A percentile compares a stretch with the other conserved stretches of the same genome.
Evolutionary conservation across 2,797 vertebrate genomes (phyloP).

Genomic region (Podarcis siculus): DNA sequence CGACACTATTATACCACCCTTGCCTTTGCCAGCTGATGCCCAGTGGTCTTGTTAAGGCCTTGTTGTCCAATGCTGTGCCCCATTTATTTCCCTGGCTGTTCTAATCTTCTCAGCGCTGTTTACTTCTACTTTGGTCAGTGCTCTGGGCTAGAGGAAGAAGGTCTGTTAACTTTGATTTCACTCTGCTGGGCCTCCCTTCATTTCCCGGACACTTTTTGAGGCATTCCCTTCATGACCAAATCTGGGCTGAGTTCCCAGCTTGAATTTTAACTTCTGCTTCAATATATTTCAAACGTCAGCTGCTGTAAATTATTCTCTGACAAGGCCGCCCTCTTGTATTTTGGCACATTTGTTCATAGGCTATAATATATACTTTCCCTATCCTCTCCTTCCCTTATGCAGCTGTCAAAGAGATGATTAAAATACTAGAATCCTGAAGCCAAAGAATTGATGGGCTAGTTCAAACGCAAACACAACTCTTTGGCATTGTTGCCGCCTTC

Average conservation of each 20-base stretch:
- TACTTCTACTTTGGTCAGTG: constrained; percentile 38
- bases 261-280: constrained; percentile 70
- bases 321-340: constrained; percentile 41
- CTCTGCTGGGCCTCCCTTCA: constrained; percentile 62
- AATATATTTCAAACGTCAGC: constrained; percentile 64
- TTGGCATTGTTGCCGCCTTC: not conserved
- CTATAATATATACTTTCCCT: constrained; percentile 10
- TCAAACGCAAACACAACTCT: not conserved
- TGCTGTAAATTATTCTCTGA: constrained; percentile 65
- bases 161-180: constrained; percentile 53
- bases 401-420: constrained; percentile 31
- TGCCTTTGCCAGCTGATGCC: not conserved
- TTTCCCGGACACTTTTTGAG: constrained; percentile 66
- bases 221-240: constrained; percentile 58
- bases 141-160: constrained; percentile 7
- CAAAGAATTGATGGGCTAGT: not conserved
- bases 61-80: not conserved
- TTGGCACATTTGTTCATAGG: constrained; percentile 50
- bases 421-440: not conserved
- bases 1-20: not conserved
- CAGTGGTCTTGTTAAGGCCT: not conserved
- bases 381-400: not conserved
- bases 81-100: constrained; percentile 52
- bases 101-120: constrained; percentile 25
- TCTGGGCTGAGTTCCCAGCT: constrained; percentile 65